Conservation (phyloP, 2,113 vertebrate species). For the Gracilinanus agilis region DNA sequence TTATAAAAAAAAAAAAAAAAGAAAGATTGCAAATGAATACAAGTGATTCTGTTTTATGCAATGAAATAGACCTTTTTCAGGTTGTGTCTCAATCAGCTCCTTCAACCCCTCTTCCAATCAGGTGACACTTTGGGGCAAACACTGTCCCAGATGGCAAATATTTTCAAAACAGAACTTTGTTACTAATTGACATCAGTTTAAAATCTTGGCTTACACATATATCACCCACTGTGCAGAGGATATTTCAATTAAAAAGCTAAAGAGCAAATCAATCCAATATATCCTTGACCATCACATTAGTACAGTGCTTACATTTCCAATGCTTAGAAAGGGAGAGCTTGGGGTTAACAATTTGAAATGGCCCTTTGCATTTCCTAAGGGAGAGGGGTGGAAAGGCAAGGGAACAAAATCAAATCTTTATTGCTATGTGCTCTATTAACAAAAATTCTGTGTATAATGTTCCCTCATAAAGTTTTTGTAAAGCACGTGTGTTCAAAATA, state of each 20-base stretch:
- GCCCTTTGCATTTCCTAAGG: background rate
- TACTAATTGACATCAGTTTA: background rate
- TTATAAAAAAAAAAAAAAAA: conserved; percentile 45
- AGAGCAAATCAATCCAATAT: conserved; percentile 16
- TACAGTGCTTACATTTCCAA: background rate
- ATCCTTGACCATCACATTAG: background rate
- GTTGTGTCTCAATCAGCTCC: conserved; percentile 41
- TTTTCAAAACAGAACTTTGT: background rate
- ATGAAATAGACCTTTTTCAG: conserved; percentile 65
- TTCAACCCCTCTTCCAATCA: background rate
- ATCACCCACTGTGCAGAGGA: background rate
- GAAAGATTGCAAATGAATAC: conserved; percentile 59
- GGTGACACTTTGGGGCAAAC: conserved; percentile 8
- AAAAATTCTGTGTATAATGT: conserved; percentile 74
- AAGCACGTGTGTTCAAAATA: conserved; percentile 79
- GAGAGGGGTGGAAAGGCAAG: rapidly evolving
- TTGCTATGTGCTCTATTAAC: conserved; percentile 82
- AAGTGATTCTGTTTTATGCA: conserved; percentile 57
- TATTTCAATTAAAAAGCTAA: background rate
- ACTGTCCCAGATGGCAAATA: background rate
- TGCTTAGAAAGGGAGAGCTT: background rate
- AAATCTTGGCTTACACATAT: background rate
- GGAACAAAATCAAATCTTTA: conserved; percentile 71
- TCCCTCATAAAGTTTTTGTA: conserved; percentile 73
- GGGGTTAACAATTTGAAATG: background rate